phyloP scores from a whole-genome alignment of 2,113 vertebrate genomes.

The Pogona vitticeps region DNA sequence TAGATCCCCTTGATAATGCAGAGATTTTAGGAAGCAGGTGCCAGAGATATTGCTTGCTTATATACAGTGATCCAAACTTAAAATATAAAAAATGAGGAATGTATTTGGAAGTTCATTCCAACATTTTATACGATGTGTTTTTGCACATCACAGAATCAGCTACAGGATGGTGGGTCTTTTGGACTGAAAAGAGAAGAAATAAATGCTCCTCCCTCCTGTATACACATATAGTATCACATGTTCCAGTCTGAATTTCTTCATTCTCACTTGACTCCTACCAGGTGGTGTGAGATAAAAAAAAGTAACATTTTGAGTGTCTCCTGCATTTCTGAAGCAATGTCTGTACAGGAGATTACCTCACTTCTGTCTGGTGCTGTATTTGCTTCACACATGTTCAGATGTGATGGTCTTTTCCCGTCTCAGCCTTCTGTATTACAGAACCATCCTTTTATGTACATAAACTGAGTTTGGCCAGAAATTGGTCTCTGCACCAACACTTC shows the following conservation, averaged over 20 bases:
- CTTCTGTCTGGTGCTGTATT: slow-evolving; percentile 13
- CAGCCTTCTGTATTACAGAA: background rate
- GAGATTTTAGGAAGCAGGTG: slow-evolving; percentile 18
- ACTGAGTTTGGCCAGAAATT: slow-evolving; percentile 3
- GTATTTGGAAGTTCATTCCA: slow-evolving; percentile 23
- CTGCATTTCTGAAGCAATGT: slow-evolving; percentile 22
- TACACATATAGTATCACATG: slow-evolving; percentile 13
- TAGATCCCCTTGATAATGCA: background rate
- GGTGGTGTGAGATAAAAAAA: background rate
- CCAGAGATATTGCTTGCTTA: background rate
- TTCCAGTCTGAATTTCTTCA: slow-evolving; percentile 12
- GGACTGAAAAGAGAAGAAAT: background rate
- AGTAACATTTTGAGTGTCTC: slow-evolving; percentile 15
- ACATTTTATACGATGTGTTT: slow-evolving; percentile 12
- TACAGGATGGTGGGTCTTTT: background rate
- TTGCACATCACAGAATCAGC: slow-evolving; percentile 14
- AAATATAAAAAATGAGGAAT: slow-evolving; percentile 21
- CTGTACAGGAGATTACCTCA: slow-evolving; percentile 32
- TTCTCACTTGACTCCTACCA: slow-evolving; percentile 12
- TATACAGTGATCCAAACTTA: background rate
- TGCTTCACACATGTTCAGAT: slow-evolving; percentile 24
- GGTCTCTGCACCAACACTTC: background rate
- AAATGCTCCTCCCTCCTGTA: background rate
- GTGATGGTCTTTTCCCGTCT: slow-evolving; percentile 1
- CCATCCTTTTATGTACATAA: background rate